A percentile compares a stretch with the other conserved stretches of the same genome.
These are phyloP conservation scores for Drusus annulatus DNA, from an alignment of 1,140 invertebrate species.

Conservation along the genomic window DNA sequence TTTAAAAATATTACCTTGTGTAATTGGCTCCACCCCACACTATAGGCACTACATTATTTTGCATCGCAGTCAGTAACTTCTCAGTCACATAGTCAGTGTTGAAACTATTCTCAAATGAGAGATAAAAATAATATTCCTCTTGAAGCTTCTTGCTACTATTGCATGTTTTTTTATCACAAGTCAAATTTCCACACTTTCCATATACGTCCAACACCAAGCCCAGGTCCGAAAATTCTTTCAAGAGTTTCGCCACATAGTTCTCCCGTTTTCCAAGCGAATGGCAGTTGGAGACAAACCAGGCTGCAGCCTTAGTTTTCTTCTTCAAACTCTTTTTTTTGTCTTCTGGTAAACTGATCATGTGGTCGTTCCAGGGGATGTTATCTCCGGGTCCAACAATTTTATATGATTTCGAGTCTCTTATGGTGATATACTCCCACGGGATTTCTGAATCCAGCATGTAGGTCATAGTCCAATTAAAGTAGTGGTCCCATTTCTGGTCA, in stretches of 20 bases:
- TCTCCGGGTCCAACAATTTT: constrained; percentile 62
- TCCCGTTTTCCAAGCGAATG: constrained; percentile 71
- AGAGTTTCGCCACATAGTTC: constrained; percentile 73
- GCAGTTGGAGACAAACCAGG: constrained; percentile 82
- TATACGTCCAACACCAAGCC: constrained; percentile 75
- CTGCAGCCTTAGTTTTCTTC: constrained; percentile 70
- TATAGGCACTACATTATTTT: constrained; percentile 70
- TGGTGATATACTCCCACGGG: constrained; percentile 67
- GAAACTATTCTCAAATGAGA: constrained; percentile 79
- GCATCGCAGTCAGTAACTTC: constrained; percentile 72
- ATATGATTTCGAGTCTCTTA: constrained; percentile 60
- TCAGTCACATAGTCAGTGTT: constrained; percentile 77
- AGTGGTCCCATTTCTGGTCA: constrained; percentile 61
- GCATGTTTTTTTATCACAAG: constrained; percentile 62
- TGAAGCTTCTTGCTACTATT: constrained; percentile 62
- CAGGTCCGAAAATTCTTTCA: constrained; percentile 67
- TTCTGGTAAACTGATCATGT: constrained; percentile 62
- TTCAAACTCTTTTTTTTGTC: constrained; percentile 59
- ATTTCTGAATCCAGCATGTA: constrained; percentile 74
- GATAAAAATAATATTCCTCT: constrained; percentile 77
- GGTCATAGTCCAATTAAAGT: constrained; percentile 77
- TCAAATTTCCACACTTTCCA: constrained; percentile 74
- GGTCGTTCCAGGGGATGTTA: constrained; percentile 63
- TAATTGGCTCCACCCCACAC: constrained; percentile 71
- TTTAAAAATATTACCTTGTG: constrained; percentile 58